phyloP scores from a whole-genome alignment of 2,888 invertebrate genomes.

The Caenorhabditis macrosperma region DNA sequence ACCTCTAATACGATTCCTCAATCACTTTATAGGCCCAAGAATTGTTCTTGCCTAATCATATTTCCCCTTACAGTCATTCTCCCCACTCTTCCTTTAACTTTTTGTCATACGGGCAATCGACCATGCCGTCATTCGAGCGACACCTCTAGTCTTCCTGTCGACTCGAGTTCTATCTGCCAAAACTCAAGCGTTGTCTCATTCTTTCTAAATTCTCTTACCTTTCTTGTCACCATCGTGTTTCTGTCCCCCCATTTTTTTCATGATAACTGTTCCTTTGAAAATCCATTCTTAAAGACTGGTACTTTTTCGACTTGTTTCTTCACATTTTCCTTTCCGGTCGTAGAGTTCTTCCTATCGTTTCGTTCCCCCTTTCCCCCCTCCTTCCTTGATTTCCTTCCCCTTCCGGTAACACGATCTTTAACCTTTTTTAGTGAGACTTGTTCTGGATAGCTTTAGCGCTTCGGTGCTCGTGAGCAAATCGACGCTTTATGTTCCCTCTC shows the following conservation, averaged over 20 bases:
- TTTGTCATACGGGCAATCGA: constrained; percentile 28
- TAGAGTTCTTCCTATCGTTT: constrained; percentile 50
- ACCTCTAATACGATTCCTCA: constrained; percentile 10
- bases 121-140: constrained; percentile 32
- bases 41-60: constrained; percentile 43
- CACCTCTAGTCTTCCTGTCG: constrained; percentile 42
- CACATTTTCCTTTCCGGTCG: constrained; percentile 36
- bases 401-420: constrained; percentile 42
- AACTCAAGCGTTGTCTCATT: constrained; percentile 33
- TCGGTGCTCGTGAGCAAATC: constrained; percentile 36
- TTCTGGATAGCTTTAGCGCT: constrained; percentile 54
- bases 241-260: not conserved
- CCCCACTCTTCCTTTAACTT: not conserved
- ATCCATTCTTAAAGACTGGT: constrained; percentile 53
- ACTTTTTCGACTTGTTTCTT: constrained; percentile 42
- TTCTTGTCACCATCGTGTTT: constrained; percentile 10
- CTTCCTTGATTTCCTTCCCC: constrained; percentile 29
- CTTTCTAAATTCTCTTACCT: constrained; percentile 8
- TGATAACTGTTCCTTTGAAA: constrained; percentile 19
- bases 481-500: constrained; percentile 40
- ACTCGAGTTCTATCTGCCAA: constrained; percentile 41
- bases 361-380: constrained; percentile 8
- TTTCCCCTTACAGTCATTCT: not conserved
- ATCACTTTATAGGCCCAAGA: constrained; percentile 57
- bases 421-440: constrained; percentile 24